These are phyloP conservation scores for Chelonoidis abingdonii DNA, from an alignment of 2,113 vertebrate genomes.

Conservation along the genomic window DNA sequence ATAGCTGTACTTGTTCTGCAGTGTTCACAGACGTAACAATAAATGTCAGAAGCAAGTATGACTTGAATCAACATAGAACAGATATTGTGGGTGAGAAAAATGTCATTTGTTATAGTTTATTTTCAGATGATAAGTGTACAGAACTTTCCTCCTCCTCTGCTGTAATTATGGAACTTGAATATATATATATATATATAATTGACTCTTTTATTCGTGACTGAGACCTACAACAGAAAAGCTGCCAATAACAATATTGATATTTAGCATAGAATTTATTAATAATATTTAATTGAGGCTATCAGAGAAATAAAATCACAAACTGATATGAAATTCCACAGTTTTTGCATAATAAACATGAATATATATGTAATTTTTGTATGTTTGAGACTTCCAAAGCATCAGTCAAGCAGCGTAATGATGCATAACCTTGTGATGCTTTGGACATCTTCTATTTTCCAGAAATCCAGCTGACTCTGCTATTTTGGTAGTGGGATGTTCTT, in stretches of 20 bases:
- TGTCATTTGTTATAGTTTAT: background rate
- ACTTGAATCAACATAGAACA: background rate
- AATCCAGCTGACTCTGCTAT: slow-evolving; percentile 21
- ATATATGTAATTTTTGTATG: background rate
- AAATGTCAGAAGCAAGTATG: background rate
- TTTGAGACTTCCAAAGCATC: background rate
- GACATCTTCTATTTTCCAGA: slow-evolving; percentile 25
- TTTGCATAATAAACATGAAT: background rate
- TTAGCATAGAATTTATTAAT: background rate
- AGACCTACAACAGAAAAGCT: background rate
- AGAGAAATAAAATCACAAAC: background rate
- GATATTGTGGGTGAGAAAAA: background rate
- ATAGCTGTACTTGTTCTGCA: background rate
- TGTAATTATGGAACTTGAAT: background rate
- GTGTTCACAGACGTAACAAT: background rate
- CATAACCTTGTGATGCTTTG: slow-evolving; percentile 1
- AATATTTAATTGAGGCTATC: background rate
- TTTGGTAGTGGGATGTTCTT: slow-evolving; percentile 28
- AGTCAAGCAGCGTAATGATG: background rate
- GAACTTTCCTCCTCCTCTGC: background rate
- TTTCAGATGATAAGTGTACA: background rate
- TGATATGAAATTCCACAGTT: background rate
- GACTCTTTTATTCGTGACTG: background rate
- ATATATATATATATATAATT: background rate
- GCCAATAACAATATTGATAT: accelerated